A percentile compares a stretch with the other conserved stretches of the same genome.
Conservation (phyloP, 2,113 vertebrate genomes). For the Sterna hirundo region DNA sequence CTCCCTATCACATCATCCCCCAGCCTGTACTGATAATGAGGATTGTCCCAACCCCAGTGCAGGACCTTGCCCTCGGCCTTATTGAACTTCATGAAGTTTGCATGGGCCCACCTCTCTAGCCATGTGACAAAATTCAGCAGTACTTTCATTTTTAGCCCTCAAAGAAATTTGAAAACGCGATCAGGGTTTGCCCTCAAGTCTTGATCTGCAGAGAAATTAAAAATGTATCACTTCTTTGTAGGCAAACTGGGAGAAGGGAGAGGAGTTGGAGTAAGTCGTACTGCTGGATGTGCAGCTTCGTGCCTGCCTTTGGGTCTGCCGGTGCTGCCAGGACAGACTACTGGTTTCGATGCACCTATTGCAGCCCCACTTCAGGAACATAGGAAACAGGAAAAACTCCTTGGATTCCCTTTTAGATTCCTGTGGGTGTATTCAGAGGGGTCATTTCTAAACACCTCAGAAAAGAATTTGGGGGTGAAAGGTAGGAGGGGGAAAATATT, state of each 20-base stretch:
- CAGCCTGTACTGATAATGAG: no score
- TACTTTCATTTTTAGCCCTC: background rate
- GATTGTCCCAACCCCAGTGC: no score
- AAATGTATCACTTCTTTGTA: background rate
- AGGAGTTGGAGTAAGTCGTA: background rate
- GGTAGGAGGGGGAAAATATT: background rate
- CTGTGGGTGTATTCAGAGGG: background rate
- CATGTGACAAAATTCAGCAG: background rate
- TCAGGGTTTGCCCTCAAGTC: background rate
- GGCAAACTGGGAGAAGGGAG: background rate
- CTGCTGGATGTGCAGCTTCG: background rate
- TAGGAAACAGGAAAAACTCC: background rate
- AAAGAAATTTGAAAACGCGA: background rate
- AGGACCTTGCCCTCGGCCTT: no score
- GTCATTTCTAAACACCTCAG: background rate
- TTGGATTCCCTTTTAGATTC: conserved; percentile 9
- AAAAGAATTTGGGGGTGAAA: conserved; percentile 5
- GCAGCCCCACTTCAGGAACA: background rate
- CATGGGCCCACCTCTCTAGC: background rate
- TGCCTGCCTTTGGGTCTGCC: background rate
- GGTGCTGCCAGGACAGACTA: background rate
- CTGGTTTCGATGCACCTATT: background rate
- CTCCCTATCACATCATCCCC: no score
- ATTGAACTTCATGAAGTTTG: no score
- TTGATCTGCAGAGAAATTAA: background rate